Evolutionary conservation across 35 echinoderm and acorn worm genomes (phyloP).

Genomic region (Holothuria glaberrima): DNA sequence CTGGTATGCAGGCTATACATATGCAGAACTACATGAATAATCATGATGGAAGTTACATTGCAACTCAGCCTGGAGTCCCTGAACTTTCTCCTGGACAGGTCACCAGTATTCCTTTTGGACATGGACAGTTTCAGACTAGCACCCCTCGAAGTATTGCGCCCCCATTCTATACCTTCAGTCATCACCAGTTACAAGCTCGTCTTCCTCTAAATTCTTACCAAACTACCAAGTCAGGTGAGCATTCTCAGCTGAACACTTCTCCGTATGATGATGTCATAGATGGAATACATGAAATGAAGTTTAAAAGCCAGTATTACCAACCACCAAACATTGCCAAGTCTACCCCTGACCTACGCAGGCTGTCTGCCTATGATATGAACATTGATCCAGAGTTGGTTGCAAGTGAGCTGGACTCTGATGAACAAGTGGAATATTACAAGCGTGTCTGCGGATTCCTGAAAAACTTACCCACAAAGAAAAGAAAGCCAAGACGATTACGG

Average conservation of each 20-base stretch:
- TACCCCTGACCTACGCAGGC: conserved; percentile 36
- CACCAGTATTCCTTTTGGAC: background rate
- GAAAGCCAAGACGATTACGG: conserved; percentile 31
- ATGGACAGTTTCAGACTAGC: conserved; percentile 40
- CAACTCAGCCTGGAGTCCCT: background rate
- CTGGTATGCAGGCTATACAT: background rate
- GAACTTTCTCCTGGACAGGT: background rate
- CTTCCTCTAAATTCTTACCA: conserved; percentile 9
- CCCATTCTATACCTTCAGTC: background rate
- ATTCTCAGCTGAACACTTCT: background rate
- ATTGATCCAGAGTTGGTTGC: conserved; percentile 53
- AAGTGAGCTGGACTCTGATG: conserved; percentile 52
- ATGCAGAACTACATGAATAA: background rate
- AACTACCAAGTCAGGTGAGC: background rate
- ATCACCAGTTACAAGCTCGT: background rate
- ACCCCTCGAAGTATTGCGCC: background rate
- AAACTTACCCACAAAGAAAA: conserved; percentile 45
- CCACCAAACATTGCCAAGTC: conserved; percentile 22
- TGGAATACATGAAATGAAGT: conserved; percentile 15
- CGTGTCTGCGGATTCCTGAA: conserved; percentile 52
- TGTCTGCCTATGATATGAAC: conserved; percentile 41
- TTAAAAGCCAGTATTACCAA: background rate
- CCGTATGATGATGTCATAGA: conserved; percentile 36
- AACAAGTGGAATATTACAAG: conserved; percentile 53
- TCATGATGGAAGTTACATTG: conserved; percentile 17